phyloP scores from a whole-genome alignment of 1,140 invertebrate genomes.

The Oedothorax gibbosus region DNA sequence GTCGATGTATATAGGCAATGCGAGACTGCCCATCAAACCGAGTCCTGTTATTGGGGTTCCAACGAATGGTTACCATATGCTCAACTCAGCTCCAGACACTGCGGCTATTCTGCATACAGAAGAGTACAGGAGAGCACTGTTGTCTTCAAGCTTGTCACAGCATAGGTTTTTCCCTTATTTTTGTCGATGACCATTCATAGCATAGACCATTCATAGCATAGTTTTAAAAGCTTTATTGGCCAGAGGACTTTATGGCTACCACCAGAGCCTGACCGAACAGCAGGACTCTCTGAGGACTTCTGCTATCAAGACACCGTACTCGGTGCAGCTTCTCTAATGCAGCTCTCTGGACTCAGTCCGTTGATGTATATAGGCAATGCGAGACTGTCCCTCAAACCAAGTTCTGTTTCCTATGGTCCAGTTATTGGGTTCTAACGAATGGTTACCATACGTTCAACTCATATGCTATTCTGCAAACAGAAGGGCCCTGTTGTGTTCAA shows the following conservation, averaged over 20 bases:
- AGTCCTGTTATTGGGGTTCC: conserved; percentile 49
- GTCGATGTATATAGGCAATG: background rate
- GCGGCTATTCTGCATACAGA: conserved; percentile 15
- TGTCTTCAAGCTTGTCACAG: conserved; percentile 19
- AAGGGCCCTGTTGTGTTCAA: conserved; percentile 27
- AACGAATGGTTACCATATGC: conserved; percentile 15
- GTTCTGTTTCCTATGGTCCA: conserved; percentile 17
- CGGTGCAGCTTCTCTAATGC: background rate
- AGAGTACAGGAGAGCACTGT: conserved; percentile 34
- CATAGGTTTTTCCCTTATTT: conserved; percentile 42
- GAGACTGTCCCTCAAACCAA: conserved; percentile 46
- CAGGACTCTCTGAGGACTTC: background rate
- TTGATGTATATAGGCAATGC: background rate
- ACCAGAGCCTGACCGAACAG: background rate
- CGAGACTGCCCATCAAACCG: conserved; percentile 43
- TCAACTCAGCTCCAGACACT: conserved; percentile 20
- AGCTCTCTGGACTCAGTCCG: background rate
- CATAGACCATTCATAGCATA: no score
- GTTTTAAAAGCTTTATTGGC: background rate
- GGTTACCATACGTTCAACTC: conserved; percentile 22
- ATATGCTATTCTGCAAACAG: conserved; percentile 6
- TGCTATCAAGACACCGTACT: background rate
- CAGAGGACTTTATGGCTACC: conserved; percentile 1
- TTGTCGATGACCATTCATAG: conserved; percentile 8
- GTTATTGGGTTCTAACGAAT: background rate